Evolutionary conservation across 1,140 invertebrate species (phyloP), one percentile per base, ranked within the genome.

Genomic region (Drosophila simulans): DNA sequence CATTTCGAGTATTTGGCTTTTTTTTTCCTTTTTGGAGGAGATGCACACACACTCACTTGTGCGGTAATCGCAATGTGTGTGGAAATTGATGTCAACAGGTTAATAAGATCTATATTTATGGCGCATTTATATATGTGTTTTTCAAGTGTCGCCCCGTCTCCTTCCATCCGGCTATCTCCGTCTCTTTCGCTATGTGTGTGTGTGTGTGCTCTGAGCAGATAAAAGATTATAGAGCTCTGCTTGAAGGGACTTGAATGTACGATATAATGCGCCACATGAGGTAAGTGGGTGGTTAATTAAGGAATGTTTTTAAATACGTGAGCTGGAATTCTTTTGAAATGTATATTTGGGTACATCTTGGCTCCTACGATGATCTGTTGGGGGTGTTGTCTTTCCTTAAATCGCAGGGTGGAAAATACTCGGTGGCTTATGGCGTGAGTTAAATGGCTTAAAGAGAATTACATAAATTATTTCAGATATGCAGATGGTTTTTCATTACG

Each of bases 51-150:
- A 52, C 51, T 25, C 49, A 68, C 35, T 51, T 51, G 48, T 51
- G 20, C 15, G 54, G 62, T 68, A 75, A 77, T 77, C 73, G 73
- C 72, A 68, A 35, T 46, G 51, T 77, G 55, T 62, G 56, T 77
- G 49, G 74, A 77, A 77, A 77, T 77, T 77, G 72, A 77, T 77
- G 74, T 77, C 74, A 77, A 75, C 74, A 77, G 74, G 74, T 77
- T 77, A 77, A 77, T 77, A 77, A 77, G 74, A 77, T 77, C 74
- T 76, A 77, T 77, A 77, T 77, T 77, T 77, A 77, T 76, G 74
- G 71, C 71, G 74, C 74, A 76, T 76, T 66, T 76, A 76, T 75
- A 75, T 57, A 66, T 68, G 60, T 68, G 40, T 34, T 53, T 40
- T 25, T 52, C 52, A 69, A 55, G 49, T 69, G 48, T 35, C n/a